Evolutionary conservation across 2,797 vertebrate species (phyloP), one percentile per base, ranked within the genome.

Genomic region (Graptemys geographica): DNA sequence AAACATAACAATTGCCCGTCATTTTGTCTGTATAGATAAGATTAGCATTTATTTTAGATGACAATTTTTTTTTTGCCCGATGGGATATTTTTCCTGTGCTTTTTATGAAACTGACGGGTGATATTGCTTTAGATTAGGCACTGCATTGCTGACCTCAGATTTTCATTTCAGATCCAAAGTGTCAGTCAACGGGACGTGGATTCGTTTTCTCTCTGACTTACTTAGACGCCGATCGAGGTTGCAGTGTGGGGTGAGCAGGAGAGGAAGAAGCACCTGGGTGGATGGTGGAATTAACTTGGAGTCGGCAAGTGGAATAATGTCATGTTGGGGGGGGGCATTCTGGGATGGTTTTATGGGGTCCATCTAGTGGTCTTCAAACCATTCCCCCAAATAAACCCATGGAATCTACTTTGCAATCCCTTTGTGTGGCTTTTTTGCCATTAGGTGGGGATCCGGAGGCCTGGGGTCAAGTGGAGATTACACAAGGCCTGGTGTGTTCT

Each of bases 51-150:
- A 94, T 97, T 97, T 96, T 80, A 96, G 84, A 86, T 89, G 94
- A 84, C 88, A 95, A 47, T 49, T 93, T 81, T 52, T 72, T 27
- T 27, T 0, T 31, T 76, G 27, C 78, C 52, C 0, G 87, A 92
- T 0, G 0, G 57, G 78, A 91, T 93, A 92, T 96, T 97, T 96
- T 95, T 89, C 62, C 74, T 52, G 3, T n/a, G 86, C 79, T 84
- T 97, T 97, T 96, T 96, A 93, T 97, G 93, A 97, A 96, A 95
- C 41, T 96, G 96, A 92, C 95, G 94, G 94, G 79, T 93, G 95
- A 96, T 95, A 95, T 93, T 97, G 95, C 94, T 96, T 96, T 95
- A 94, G 95, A 96, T 96, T 96, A 96, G 83, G 87, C 85, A 72
- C 81, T 76, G 89, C 88, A 90, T 87, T 16, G 28, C 85, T 93